These are phyloP conservation scores for Sterrhoptilus dennistouni DNA, from an alignment of 2,113 vertebrate genomes.

Conservation along the genomic window DNA sequence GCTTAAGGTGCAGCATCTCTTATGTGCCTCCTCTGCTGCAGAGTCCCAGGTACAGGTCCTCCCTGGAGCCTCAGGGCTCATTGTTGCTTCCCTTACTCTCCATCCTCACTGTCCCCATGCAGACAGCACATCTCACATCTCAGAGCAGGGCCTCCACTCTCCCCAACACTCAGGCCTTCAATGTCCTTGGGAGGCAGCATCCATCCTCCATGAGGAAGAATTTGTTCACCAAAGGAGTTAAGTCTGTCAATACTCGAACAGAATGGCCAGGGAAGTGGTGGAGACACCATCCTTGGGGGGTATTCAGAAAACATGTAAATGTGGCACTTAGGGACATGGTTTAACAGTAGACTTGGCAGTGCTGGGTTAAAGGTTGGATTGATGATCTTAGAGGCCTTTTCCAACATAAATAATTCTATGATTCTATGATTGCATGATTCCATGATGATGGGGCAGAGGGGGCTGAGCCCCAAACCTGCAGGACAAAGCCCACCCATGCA, in stretches of 20 bases:
- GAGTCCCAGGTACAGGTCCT: neutral
- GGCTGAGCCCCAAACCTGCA: neutral
- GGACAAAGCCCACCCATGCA: no score
- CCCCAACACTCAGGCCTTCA: neutral
- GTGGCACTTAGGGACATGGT: neutral
- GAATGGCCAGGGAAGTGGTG: neutral
- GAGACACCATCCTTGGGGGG: neutral
- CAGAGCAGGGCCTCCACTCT: accelerated
- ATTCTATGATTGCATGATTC: neutral
- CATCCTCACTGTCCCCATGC: accelerated
- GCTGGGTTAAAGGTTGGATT: neutral
- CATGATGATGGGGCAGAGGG: neutral
- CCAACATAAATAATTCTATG: neutral
- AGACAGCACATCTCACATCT: neutral
- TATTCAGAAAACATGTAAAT: neutral
- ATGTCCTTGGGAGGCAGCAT: neutral
- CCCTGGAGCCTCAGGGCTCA: neutral
- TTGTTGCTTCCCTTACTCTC: accelerated
- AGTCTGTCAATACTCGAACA: neutral
- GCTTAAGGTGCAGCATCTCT: neutral
- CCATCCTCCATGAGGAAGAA: neutral
- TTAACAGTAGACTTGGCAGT: neutral
- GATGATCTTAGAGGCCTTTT: neutral
- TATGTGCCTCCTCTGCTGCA: neutral
- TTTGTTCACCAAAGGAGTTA: neutral